phyloP scores from a whole-genome alignment of 1,140 invertebrate species.

The Drepana arcuata region DNA sequence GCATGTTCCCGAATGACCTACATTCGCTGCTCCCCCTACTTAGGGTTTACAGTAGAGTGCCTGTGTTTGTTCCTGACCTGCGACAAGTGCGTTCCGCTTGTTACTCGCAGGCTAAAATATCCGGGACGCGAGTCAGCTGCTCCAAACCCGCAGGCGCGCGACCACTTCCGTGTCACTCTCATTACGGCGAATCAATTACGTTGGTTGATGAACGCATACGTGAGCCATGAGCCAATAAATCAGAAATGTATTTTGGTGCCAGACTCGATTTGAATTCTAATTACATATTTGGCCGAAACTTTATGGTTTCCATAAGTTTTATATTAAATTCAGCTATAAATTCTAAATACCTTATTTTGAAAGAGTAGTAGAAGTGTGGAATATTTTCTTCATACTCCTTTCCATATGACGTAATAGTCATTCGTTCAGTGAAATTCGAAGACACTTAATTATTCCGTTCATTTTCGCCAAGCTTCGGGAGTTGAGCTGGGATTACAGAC shows the following conservation, averaged over 20 bases:
- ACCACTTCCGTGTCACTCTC: constrained; percentile 31
- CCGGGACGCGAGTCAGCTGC: constrained; percentile 46
- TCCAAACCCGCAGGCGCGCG: constrained; percentile 23
- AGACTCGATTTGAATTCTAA: neutral
- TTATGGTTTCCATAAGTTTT: neutral
- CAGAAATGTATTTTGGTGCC: too few species aligned
- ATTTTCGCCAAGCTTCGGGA: too few species aligned
- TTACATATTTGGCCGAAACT: neutral
- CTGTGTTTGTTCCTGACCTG: constrained; percentile 57
- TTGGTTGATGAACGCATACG: neutral
- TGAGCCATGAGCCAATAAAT: neutral
- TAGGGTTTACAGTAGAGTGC: constrained; percentile 59
- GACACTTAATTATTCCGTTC: too few species aligned
- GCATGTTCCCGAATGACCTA: constrained; percentile 58
- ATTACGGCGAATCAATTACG: neutral
- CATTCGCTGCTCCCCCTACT: constrained; percentile 56
- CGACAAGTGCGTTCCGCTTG: constrained; percentile 43
- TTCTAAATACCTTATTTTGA: neutral
- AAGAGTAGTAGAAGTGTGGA: too few species aligned
- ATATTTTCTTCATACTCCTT: too few species aligned
- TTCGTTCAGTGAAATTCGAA: too few species aligned
- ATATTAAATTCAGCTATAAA: neutral
- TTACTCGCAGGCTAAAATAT: constrained; percentile 42
- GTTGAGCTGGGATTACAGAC: too few species aligned
- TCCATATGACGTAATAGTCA: too few species aligned